These are phyloP conservation scores for Probaryconus sp. DNA, from an alignment of 1,140 invertebrate genomes.

Conservation along the genomic window DNA sequence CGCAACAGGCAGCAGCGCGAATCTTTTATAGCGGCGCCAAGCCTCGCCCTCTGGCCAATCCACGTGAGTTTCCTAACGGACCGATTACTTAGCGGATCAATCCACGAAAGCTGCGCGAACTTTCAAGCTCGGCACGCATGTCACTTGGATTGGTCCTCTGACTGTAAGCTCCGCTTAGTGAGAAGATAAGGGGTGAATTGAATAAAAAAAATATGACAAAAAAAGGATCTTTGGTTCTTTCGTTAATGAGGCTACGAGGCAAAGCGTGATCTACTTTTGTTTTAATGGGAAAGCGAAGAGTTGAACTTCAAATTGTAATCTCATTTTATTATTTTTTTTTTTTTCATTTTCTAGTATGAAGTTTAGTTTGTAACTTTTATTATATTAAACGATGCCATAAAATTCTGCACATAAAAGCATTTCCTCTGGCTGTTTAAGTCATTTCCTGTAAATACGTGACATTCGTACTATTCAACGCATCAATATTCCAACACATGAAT, in stretches of 20 bases:
- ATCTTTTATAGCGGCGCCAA: slow-evolving; percentile 59
- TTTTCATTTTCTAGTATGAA: too few species aligned
- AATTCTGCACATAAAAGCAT: slow-evolving; percentile 38
- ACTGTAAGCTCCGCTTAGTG: slow-evolving; percentile 18
- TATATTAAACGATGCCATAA: slow-evolving; percentile 48
- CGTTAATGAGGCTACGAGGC: slow-evolving; percentile 15
- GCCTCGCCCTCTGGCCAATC: slow-evolving; percentile 76
- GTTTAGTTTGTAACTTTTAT: too few species aligned
- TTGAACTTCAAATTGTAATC: too few species aligned
- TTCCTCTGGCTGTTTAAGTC: slow-evolving; percentile 41
- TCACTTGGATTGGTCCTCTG: slow-evolving; percentile 28
- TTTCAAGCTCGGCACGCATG: slow-evolving; percentile 45
- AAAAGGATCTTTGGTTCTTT: slow-evolving; percentile 4
- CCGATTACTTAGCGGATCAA: slow-evolving; percentile 67
- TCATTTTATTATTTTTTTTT: too few species aligned
- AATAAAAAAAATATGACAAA: background rate
- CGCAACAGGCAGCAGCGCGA: slow-evolving; percentile 49
- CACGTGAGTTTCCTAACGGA: slow-evolving; percentile 41
- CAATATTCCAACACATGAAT: slow-evolving; percentile 35
- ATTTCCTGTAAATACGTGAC: slow-evolving; percentile 56
- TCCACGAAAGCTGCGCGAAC: slow-evolving; percentile 55
- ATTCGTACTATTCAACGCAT: slow-evolving; percentile 41
- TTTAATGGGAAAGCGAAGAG: too few species aligned
- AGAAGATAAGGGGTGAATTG: slow-evolving; percentile 16
- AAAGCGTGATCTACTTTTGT: too few species aligned